Evolutionary conservation across 2,113 vertebrate genomes (phyloP), one percentile per base, ranked within the genome.

Genomic region (Nerophis lumbriciformis): DNA sequence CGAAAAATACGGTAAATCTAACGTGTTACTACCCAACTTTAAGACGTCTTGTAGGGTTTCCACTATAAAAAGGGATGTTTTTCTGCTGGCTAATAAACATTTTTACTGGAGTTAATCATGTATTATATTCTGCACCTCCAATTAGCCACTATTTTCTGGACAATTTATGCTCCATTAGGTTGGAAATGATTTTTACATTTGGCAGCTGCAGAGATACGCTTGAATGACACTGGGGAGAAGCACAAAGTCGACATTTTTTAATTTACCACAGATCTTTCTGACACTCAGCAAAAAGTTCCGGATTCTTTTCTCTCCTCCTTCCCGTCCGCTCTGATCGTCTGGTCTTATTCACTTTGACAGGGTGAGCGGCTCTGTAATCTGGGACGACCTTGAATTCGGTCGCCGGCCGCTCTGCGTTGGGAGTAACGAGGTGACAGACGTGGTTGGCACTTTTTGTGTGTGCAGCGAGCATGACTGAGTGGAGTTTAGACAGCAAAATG

Each of bases 341-440:
- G 57, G n/a, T 65, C 38, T 75, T 65, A 60, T 66, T 79, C 39
- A 38, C 57, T 52, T 50, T 54, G 71, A 77, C 73, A 64, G 37
- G 66, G 57, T 48, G 56, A 75, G 57, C 52, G 51, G 54, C 61
- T 66, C 58, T 59, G 59, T 73, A 73, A 71, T 80, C 55, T 65
- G 13, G 13, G 61, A 59, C 47, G 28, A 78, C 68, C 61, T 74
- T 71, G 48, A 68, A 65, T 55, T 63, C 66, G 45, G 52, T 67
- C 54, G 21, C 47, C 47, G 64, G 68, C 75, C 75, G 50, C 9
- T 38, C 38, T 13, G 16, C 48, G 56, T 35, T 12, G 62, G 48
- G 53, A 59, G 53, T 14, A 47, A 52, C 61, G 71, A 69, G 67
- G 65, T 75, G 73, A 59, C 50, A 48, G 77, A 73, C 64, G 66